Conservation (phyloP, 2,113 vertebrate genomes). For the Rhinichthys klamathensis region DNA sequence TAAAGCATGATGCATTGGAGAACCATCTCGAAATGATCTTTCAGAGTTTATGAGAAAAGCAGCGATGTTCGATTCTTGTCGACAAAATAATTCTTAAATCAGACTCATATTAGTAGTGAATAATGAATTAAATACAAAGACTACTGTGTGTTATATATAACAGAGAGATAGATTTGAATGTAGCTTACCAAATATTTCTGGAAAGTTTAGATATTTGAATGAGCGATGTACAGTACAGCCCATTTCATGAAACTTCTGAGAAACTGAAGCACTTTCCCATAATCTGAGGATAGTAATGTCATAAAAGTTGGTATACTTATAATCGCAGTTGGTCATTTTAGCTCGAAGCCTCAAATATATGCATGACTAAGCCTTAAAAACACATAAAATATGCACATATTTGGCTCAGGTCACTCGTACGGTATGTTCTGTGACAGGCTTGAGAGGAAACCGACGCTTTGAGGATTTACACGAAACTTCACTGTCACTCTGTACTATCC, state of each 20-base stretch:
- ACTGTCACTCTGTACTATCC: not conserved
- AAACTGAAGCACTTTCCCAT: not conserved
- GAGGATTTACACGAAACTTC: not conserved
- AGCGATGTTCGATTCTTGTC: not conserved
- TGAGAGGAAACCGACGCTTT: not conserved
- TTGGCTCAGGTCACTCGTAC: not conserved
- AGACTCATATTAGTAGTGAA: not conserved
- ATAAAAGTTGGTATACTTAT: not conserved
- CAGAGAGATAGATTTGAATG: not conserved
- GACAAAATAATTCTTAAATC: not conserved
- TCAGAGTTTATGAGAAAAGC: not conserved
- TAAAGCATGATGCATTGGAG: not conserved
- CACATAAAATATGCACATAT: slow-evolving; percentile 7
- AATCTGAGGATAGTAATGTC: not conserved
- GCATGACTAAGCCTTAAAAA: slow-evolving; percentile 3
- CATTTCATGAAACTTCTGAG: not conserved
- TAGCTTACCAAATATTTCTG: not conserved
- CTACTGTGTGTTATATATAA: not conserved
- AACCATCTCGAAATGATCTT: not conserved
- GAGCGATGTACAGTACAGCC: not conserved
- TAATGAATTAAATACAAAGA: not conserved
- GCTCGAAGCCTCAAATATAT: not conserved
- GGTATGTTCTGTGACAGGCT: slow-evolving; percentile 2
- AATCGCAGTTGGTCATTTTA: not conserved
- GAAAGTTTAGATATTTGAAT: not conserved